Percentiles rank a stretch among this genome's conserved stretches.
Evolutionary conservation across 2,113 vertebrate genomes (phyloP).

Genomic region (Rhea pennata): DNA sequence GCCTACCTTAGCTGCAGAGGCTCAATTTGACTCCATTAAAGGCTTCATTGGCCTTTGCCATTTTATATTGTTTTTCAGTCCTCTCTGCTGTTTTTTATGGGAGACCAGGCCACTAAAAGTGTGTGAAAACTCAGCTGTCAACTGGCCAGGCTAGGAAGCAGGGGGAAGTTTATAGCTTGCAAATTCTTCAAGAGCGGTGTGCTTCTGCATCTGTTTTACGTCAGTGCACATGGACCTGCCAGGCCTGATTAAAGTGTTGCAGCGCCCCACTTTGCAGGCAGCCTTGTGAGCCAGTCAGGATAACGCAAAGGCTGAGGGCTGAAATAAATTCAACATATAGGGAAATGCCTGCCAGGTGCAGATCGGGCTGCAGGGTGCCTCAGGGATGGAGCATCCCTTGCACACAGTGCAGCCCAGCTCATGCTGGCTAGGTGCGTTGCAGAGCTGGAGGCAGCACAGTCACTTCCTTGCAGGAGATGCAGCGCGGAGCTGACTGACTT

Average conservation of each 20-base stretch:
- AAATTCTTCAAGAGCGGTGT: not conserved
- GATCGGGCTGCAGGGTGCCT: not conserved
- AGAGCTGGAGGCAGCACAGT: not conserved
- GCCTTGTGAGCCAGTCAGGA: not conserved
- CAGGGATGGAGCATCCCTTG: not conserved
- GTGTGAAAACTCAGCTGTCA: not conserved
- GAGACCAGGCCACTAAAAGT: not conserved
- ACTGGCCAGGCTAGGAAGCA: not conserved
- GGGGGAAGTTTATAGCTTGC: not conserved
- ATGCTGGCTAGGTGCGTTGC: fast-evolving
- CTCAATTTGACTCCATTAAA: not conserved
- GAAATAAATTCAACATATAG: not conserved
- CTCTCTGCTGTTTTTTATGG: not conserved
- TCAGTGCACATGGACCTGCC: not conserved
- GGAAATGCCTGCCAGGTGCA: fast-evolving
- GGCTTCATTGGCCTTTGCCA: not conserved
- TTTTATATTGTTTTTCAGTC: not conserved
- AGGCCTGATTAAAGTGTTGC: not conserved
- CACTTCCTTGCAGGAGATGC: fast-evolving
- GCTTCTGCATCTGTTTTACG: not conserved
- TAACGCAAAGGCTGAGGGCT: not conserved
- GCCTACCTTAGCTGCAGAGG: not conserved
- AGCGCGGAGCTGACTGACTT: not conserved
- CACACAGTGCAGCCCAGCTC: not conserved
- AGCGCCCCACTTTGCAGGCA: not conserved